Evolutionary conservation across 2,888 invertebrate genomes (phyloP), one percentile per base, ranked within the genome.

Genomic region (Lithosia quadra): DNA sequence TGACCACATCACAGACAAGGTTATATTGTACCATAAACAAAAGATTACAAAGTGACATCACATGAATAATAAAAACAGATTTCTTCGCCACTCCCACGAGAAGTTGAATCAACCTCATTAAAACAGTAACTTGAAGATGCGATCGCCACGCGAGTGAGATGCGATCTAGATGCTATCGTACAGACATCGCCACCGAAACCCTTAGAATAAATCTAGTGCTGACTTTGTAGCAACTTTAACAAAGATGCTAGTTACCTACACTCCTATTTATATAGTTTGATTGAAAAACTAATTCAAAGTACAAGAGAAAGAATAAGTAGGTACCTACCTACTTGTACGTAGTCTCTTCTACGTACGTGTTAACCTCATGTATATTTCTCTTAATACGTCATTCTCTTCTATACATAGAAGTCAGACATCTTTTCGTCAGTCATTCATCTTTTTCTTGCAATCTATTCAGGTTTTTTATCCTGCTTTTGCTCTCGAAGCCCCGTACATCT

Each of bases 61-160:
- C 69, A 81, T 78, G 78, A 76, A 78, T 82, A 77, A 79, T 76
- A 79, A 79, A 81, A 81, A 75, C 67, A 57, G 43, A 67, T 68
- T 71, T 76, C 80, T 82, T 81, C 78, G 78, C 83, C 81, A 78
- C 82, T 79, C 81, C 78, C 81, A 83, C 80, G 75, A 75, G 72
- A 53, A 57, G 70, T 72, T 81, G 81, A 82, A 83, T 80, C 85
- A 81, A 82, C 84, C 90, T 92, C 90, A 92, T 92, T 92, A 89
- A 86, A 83, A 78, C 76, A 77, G 79, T 76, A 74, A 75, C 79
- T 76, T 71, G 68, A 76, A 90, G 94, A 94, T 93, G 89, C 86
- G 88, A 93, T 92, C 93, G 84, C 88, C 92, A 93, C 92, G 92
- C 93, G 84, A 91, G 83, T 81, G 78, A 85, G 92, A 92, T 91